Percentiles rank a stretch among this genome's conserved stretches.
These are phyloP conservation scores for Larimichthys crocea DNA, from an alignment of 2,113 vertebrate genomes.

Conservation along the genomic window DNA sequence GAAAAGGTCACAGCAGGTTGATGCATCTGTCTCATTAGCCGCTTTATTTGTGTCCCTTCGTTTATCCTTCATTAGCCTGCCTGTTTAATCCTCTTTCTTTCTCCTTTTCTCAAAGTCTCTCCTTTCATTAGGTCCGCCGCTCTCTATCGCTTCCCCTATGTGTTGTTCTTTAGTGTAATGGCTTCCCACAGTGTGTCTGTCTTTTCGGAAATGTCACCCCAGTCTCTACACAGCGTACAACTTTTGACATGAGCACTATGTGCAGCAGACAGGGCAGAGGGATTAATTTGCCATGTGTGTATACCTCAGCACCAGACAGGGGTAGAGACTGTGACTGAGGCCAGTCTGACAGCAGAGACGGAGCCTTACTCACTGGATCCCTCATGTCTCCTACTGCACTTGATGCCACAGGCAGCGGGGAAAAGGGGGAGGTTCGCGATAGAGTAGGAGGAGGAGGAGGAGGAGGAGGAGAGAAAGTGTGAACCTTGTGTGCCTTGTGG, in stretches of 20 bases:
- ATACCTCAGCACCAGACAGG: slow-evolving; percentile 76
- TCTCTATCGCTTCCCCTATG: slow-evolving; percentile 48
- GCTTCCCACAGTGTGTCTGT: slow-evolving; percentile 69
- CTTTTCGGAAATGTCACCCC: slow-evolving; percentile 74
- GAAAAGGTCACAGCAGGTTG: slow-evolving; percentile 83
- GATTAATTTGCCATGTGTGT: slow-evolving; percentile 81
- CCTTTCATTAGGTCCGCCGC: slow-evolving; percentile 62
- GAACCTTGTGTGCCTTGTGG: slow-evolving; percentile 30
- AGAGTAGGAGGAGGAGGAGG: slow-evolving; percentile 38
- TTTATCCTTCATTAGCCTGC: slow-evolving; percentile 81
- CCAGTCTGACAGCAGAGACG: slow-evolving; percentile 71
- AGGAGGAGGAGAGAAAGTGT: slow-evolving; percentile 37
- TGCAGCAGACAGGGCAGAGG: slow-evolving; percentile 74
- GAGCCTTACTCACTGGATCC: slow-evolving; percentile 58
- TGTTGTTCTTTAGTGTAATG: slow-evolving; percentile 67
- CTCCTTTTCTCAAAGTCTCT: slow-evolving; percentile 59
- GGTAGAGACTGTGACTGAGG: slow-evolving; percentile 81
- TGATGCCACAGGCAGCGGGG: slow-evolving; percentile 62
- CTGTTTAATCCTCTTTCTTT: slow-evolving; percentile 67
- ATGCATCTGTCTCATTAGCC: slow-evolving; percentile 83
- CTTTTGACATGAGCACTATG: slow-evolving; percentile 77
- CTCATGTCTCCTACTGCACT: slow-evolving; percentile 63
- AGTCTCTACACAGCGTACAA: slow-evolving; percentile 45
- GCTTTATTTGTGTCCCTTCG: slow-evolving; percentile 79
- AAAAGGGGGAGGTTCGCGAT: slow-evolving; percentile 13